Conservation (phyloP, 2,888 invertebrate genomes). For the Escarpia spicata region DNA sequence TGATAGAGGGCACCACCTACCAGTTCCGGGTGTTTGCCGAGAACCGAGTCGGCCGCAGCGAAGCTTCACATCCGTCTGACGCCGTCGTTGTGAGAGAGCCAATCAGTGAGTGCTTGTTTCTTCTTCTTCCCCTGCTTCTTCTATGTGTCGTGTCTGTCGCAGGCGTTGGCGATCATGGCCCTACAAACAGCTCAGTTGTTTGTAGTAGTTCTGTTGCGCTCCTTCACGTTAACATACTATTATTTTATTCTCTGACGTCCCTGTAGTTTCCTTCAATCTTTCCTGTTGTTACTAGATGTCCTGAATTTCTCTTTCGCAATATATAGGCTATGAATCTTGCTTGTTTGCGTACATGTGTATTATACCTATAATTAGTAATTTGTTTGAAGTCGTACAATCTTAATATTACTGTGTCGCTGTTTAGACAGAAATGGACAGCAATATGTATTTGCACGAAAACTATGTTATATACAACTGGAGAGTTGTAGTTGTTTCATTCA, state of each 20-base stretch:
- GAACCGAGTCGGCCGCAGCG: constrained; percentile 73
- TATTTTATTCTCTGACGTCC: background rate
- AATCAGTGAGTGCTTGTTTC: constrained; percentile 30
- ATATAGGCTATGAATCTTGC: no score
- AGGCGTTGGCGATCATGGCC: background rate
- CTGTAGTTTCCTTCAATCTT: constrained; percentile 19
- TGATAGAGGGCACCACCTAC: constrained; percentile 60
- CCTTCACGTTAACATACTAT: background rate
- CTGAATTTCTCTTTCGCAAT: no score
- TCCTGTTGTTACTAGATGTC: no score
- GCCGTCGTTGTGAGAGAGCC: constrained; percentile 41
- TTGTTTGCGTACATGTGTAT: no score
- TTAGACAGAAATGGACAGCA: background rate
- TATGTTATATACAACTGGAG: no score
- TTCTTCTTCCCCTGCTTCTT: background rate
- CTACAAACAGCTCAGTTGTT: no score
- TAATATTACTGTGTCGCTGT: background rate
- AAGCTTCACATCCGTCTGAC: constrained; percentile 38
- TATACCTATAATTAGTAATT: background rate
- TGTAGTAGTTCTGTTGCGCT: background rate
- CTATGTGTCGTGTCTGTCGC: no score
- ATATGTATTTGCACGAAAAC: no score
- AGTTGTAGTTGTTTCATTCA: no score
- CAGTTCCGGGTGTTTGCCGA: constrained; percentile 52
- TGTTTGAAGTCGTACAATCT: background rate